These are phyloP conservation scores for Pheosia gnoma DNA, from an alignment of 2,888 invertebrate genomes.

Conservation along the genomic window DNA sequence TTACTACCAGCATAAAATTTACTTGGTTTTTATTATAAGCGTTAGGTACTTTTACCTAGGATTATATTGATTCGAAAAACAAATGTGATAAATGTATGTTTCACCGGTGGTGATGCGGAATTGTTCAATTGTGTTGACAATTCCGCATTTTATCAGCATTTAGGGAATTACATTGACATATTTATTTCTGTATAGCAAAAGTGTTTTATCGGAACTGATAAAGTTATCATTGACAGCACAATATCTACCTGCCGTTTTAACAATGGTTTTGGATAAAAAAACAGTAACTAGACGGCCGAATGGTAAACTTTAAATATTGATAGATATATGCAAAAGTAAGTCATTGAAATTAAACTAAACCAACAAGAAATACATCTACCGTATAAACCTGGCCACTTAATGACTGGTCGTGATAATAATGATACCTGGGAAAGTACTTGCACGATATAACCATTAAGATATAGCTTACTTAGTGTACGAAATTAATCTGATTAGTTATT, in stretches of 20 bases:
- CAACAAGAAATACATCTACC: background rate
- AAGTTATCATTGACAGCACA: constrained; percentile 21
- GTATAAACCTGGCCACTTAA: constrained; percentile 10
- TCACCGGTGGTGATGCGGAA: background rate
- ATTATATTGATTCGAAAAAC: background rate
- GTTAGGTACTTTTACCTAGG: too few species aligned
- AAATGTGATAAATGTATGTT: constrained; percentile 13
- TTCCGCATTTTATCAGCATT: constrained; percentile 48
- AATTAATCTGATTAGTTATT: constrained; percentile 16
- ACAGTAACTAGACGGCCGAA: background rate
- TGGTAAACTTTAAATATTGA: constrained; percentile 35
- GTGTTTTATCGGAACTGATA: constrained; percentile 34
- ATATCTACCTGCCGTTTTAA: background rate
- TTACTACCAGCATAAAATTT: too few species aligned
- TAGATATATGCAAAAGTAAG: background rate
- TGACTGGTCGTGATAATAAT: constrained; percentile 39
- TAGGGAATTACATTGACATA: constrained; percentile 46
- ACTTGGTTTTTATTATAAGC: too few species aligned
- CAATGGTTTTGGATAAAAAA: constrained; percentile 8
- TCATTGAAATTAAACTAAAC: background rate
- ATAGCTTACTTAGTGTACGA: constrained; percentile 18
- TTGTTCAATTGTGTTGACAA: constrained; percentile 20
- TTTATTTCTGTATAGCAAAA: constrained; percentile 26
- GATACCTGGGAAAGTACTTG: background rate
- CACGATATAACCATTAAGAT: background rate